Percentiles rank a stretch among this genome's conserved stretches.
phyloP scores from a whole-genome alignment of 2,797 vertebrate species.

The Numenius phaeopus region DNA sequence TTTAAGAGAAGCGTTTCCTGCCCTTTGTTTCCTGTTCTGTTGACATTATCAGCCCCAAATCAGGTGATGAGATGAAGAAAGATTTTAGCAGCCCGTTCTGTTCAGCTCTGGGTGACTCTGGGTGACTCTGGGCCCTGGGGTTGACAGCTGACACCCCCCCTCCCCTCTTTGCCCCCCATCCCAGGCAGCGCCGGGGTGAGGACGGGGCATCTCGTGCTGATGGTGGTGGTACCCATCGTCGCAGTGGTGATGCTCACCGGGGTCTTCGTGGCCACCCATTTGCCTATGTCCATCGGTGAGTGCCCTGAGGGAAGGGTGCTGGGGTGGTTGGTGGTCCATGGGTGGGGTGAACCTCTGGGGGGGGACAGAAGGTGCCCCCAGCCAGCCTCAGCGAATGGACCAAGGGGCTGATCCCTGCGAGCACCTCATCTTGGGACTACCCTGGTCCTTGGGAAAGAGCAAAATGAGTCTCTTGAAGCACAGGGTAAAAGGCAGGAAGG shows the following conservation, averaged over 20 bases:
- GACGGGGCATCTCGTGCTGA: not conserved
- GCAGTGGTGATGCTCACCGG: rapidly evolving
- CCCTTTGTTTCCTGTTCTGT: not conserved
- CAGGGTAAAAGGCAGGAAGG: not conserved
- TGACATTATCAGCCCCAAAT: not conserved
- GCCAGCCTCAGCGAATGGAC: rapidly evolving
- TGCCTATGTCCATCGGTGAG: rapidly evolving
- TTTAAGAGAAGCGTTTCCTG: not conserved
- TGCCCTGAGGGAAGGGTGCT: rapidly evolving
- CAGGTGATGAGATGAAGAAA: not conserved
- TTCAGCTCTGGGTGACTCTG: not conserved
- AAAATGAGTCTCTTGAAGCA: not conserved
- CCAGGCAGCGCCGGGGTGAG: not conserved
- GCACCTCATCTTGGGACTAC: not conserved
- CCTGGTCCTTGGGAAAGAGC: not conserved
- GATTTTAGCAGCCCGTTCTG: not conserved
- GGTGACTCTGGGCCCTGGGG: not conserved
- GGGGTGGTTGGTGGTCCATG: rapidly evolving
- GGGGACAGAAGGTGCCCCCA: not conserved
- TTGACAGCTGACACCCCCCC: rapidly evolving
- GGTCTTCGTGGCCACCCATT: rapidly evolving
- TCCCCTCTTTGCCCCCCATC: not conserved
- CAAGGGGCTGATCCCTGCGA: rapidly evolving
- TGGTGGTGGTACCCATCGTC: not conserved
- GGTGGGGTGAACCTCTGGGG: rapidly evolving